Conservation (phyloP, 2,888 invertebrate genomes). For the Meandrusa payeni region DNA sequence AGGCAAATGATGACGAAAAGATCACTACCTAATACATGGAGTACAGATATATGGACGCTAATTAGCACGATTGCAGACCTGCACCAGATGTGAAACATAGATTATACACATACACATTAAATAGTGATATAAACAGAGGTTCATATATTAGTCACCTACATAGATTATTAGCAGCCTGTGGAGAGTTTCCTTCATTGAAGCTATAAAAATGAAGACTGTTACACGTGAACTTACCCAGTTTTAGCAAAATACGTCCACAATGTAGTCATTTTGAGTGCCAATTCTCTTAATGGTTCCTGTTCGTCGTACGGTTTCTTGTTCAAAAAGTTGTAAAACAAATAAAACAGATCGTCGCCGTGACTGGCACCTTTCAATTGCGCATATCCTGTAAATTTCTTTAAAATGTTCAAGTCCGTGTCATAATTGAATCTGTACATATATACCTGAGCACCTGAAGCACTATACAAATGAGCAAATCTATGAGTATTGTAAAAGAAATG, state of each 20-base stretch:
- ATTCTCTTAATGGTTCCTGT: conserved; percentile 44
- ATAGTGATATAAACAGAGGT: too few relatives aligned
- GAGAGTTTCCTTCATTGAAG: too few relatives aligned
- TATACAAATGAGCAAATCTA: conserved; percentile 46
- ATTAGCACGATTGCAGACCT: too few relatives aligned
- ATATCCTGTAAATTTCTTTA: conserved; percentile 39
- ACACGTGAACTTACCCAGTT: conserved; percentile 48
- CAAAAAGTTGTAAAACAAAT: conserved; percentile 56
- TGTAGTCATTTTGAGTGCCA: conserved; percentile 55
- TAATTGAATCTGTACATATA: conserved; percentile 55
- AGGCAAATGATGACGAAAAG: too few relatives aligned
- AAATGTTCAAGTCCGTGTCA: conserved; percentile 50
- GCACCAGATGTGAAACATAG: too few relatives aligned
- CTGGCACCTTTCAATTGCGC: conserved; percentile 51
- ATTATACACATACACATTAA: too few relatives aligned
- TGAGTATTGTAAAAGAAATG: conserved; percentile 46
- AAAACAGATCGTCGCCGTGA: conserved; percentile 72
- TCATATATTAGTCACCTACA: too few relatives aligned
- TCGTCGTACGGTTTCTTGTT: conserved; percentile 50
- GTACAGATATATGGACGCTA: too few relatives aligned
- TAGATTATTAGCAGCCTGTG: too few relatives aligned
- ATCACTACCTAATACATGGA: too few relatives aligned
- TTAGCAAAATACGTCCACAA: conserved; percentile 71
- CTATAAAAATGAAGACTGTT: too few relatives aligned
- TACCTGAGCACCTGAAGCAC: conserved; percentile 33